Evolutionary conservation across 1,140 invertebrate genomes (phyloP), one percentile per base, ranked within the genome.

Genomic region (Leptinotarsa defecta): DNA sequence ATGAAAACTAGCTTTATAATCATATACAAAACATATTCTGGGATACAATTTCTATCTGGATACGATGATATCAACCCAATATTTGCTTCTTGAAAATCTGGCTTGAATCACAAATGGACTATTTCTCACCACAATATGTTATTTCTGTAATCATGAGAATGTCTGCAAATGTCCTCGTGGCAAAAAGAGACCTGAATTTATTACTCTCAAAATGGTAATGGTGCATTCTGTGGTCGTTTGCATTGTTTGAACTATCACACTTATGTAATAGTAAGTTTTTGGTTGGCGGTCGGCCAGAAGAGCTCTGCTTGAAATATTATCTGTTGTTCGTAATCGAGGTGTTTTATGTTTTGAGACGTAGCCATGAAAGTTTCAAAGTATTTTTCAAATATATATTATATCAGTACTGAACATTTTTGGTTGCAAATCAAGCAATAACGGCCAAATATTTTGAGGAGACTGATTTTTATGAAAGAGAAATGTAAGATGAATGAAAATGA

Each of bases 191-290:
- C 8, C 34, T 57, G 52, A n/a, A 57, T 57, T 57, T 57, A 57
- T 57, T 57, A 57, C 52, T 17, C 52, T 57, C 52, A 57, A 57
- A 57, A 15, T 57, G 52, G 52, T 57, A 57, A 57, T 57, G 52
- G 52, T 57, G 52, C 52, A 57, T 57, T 57, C 52, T 57, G 52
- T 57, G 52, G 52, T 57, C 52, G 52, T 57, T 57, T 57, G 52
- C 52, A 57, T 57, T 57, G 52, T 57, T 57, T 57, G 52, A 57
- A 57, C 52, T 57, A 57, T 57, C 52, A 57, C 52, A 57, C 52
- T 57, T 57, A 57, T 57, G 52, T 57, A 57, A 57, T 57, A 57
- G 52, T 57, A 19, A 57, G 52, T 57, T 57, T 57, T 57, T 57
- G 52, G 52, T 57, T 57, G 52, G 52, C 52, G 17, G n/a, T 57